A percentile compares a stretch with the other conserved stretches of the same genome.
Evolutionary conservation across 2,888 invertebrate species (phyloP).

Genomic region (Beris chalybata): DNA sequence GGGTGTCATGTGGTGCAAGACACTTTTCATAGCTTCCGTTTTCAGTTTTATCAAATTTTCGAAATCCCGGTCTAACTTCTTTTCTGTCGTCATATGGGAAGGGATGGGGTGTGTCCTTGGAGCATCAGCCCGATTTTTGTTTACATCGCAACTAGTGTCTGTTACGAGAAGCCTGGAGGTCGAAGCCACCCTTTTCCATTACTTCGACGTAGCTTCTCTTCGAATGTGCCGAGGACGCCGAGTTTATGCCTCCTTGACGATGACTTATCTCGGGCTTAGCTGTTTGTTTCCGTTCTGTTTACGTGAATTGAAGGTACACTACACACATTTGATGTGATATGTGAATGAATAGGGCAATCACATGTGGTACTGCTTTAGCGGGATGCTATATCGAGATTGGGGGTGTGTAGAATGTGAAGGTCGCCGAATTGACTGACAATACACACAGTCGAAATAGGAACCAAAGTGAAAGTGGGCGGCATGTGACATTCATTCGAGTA

Average conservation of each 20-base stretch:
- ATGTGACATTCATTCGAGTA: slow-evolving; percentile 28
- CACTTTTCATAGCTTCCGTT: too few species aligned
- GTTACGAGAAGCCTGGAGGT: slow-evolving; percentile 6
- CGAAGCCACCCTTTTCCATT: slow-evolving; percentile 14
- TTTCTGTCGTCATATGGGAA: too few species aligned
- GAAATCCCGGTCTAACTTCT: too few species aligned
- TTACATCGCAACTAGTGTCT: slow-evolving; percentile 33
- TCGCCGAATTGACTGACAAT: slow-evolving; percentile 4
- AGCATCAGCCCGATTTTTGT: slow-evolving; percentile 4
- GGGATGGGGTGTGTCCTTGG: too few species aligned
- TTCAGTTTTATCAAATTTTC: too few species aligned
- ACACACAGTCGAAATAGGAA: background rate
- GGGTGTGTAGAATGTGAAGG: slow-evolving; percentile 24
- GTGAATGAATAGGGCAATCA: slow-evolving; percentile 30
- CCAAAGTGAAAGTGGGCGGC: slow-evolving; percentile 23
- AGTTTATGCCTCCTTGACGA: slow-evolving; percentile 9
- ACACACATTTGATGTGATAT: slow-evolving; percentile 17
- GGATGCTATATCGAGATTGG: slow-evolving; percentile 18
- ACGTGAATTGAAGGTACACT: slow-evolving; percentile 5
- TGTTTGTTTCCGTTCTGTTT: slow-evolving; percentile 27
- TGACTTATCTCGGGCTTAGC: slow-evolving; percentile 30
- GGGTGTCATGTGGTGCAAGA: too few species aligned
- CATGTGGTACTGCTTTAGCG: slow-evolving; percentile 20
- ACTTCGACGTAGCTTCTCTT: background rate
- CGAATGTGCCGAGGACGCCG: background rate